Base-by-base conservation (phyloP, 53 echinoderm and acorn worm species). In the Arbacia lixula region DNA sequence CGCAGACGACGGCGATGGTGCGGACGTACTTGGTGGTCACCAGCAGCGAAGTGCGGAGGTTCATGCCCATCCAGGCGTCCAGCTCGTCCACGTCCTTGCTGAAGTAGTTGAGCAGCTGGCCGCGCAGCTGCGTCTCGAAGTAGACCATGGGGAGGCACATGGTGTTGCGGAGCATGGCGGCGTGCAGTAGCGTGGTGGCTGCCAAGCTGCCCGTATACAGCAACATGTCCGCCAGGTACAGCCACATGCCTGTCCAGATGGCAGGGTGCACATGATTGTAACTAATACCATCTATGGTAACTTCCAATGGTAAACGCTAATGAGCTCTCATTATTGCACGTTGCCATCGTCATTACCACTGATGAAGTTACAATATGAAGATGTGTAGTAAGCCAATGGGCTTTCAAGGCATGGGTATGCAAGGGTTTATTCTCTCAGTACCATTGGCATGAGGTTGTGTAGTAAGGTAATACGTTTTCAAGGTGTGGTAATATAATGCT, bases 81-180 rank as follows among this genome's bases (percentile, higher is more conserved):
- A 90, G 56, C 51, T 54, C 84, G 60, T 95, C 78, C 12, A 92
- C 89, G 66, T 95, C 95, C 67, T 90, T 92, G 68, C 90, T 85
- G 76, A 95, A 95, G 34, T 92, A 90, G 78, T 95, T 95, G n/a
- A 95, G 73, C 58, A 95, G 86, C 33, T 90, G 90, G 0, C 95
- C 95, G 76, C 65, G 71, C 1, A 92, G 92, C 22, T 90, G 88
- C 72, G 88, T 92, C 92, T 95, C 95, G 63, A 90, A 95, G 86
- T 92, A 95, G 30, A 84, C 61, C 92, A 95, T 95, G 29, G 95
- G 92, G 71, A 67, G 74, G 25, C 63, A 83, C 5, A 95, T 83
- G 40, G 85, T 71, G 30, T 86, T 72, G 51, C 34, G 5, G 3
- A 95, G 76, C 31, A 95, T 75, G 5, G 9, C 16, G 1, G 39